Evolutionary conservation across 2,888 invertebrate species (phyloP).

Genomic region (Acleris literana): DNA sequence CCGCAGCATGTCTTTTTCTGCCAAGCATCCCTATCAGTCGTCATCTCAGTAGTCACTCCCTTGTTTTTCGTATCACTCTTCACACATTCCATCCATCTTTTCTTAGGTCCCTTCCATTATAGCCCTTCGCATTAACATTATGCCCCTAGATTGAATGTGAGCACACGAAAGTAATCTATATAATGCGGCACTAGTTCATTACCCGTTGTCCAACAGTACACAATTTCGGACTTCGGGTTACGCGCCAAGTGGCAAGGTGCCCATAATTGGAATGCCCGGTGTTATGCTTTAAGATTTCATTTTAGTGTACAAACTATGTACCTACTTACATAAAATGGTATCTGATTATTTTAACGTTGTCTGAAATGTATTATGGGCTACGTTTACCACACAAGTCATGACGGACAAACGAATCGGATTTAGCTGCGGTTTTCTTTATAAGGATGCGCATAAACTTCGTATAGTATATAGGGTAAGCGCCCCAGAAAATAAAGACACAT

Average conservation of each 20-base stretch:
- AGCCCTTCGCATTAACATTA: too few relatives aligned
- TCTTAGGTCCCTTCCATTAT: too few relatives aligned
- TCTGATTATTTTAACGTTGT: neutral
- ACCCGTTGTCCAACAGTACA: constrained; percentile 23
- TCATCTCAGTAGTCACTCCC: too few relatives aligned
- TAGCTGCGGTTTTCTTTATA: constrained; percentile 27
- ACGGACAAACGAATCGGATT: constrained; percentile 17
- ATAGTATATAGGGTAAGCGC: neutral
- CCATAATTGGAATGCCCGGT: constrained; percentile 27
- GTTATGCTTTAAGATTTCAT: constrained; percentile 1
- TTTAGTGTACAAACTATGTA: neutral
- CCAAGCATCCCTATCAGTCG: too few relatives aligned
- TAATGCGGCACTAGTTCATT: constrained; percentile 14
- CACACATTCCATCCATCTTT: too few relatives aligned
- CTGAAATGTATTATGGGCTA: neutral
- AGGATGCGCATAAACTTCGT: neutral
- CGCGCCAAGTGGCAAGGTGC: constrained; percentile 37
- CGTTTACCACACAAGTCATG: constrained; percentile 9
- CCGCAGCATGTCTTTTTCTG: too few relatives aligned
- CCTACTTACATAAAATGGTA: neutral
- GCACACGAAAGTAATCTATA: constrained; percentile 5
- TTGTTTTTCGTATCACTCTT: too few relatives aligned
- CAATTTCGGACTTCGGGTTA: constrained; percentile 6
- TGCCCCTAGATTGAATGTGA: neutral
- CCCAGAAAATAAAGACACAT: too few relatives aligned